Evolutionary conservation across 2,888 invertebrate genomes (phyloP).

Genomic region (Drosophila phalerata): DNA sequence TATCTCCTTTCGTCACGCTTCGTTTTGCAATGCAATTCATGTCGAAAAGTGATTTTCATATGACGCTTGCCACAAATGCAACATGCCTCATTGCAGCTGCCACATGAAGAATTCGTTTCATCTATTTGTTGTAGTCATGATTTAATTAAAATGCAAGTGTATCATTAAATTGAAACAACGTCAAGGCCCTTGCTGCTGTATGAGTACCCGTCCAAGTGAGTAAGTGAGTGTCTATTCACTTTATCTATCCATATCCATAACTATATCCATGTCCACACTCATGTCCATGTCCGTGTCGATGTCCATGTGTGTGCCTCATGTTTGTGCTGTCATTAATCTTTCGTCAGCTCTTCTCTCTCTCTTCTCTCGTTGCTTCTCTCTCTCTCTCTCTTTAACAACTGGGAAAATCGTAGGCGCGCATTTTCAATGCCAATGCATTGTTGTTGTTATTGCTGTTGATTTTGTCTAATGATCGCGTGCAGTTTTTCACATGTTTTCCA

Average conservation of each 20-base stretch:
- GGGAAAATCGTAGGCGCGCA: conserved; percentile 56
- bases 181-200: conserved; percentile 43
- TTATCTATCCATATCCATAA: conserved; percentile 7
- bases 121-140: conserved; percentile 30
- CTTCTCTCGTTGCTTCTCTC: background rate
- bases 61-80: conserved; percentile 16
- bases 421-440: conserved; percentile 79
- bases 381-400: conserved; percentile 24
- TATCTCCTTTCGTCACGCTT: conserved; percentile 28
- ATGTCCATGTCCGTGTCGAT: conserved; percentile 37
- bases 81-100: conserved; percentile 37
- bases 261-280: conserved; percentile 30
- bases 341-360: conserved; percentile 52
- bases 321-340: conserved; percentile 75
- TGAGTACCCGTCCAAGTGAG: background rate
- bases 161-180: conserved; percentile 70
- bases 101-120: conserved; percentile 23
- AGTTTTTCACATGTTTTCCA: conserved; percentile 72
- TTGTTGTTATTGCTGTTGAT: conserved; percentile 34
- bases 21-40: conserved; percentile 36
- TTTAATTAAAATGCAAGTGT: conserved; percentile 79
- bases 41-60: conserved; percentile 38
- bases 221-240: conserved; percentile 13
- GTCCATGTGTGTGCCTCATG: conserved; percentile 53
- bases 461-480: conserved; percentile 80